Conservation (phyloP, 1,140 invertebrate genomes). For the Drosophila subpulchrella region DNA sequence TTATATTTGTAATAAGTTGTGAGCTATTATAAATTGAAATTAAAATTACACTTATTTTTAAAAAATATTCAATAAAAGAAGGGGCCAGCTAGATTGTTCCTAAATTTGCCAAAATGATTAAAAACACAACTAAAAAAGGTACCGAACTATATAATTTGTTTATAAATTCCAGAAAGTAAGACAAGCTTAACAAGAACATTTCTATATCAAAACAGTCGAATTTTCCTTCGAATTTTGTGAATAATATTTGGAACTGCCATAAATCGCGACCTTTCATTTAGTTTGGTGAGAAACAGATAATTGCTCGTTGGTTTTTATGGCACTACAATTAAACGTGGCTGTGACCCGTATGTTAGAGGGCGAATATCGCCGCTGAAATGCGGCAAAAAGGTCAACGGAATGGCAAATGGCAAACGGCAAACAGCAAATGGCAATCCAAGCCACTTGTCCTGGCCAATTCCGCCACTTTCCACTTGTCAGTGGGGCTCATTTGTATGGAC, state of each 20-base stretch:
- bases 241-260: conserved; percentile 2
- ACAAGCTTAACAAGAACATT: too few species aligned
- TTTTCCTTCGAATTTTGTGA: too few species aligned
- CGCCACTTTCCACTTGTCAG: not conserved
- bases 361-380: conserved; percentile 22
- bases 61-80: too few species aligned
- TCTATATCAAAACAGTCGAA: too few species aligned
- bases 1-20: too few species aligned
- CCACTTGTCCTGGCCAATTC: conserved; percentile 31
- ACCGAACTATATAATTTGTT: too few species aligned
- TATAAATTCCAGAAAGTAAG: too few species aligned
- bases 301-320: conserved; percentile 55
- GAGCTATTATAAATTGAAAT: too few species aligned
- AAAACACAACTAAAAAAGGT: too few species aligned
- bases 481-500: conserved; percentile 63
- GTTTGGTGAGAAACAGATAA: conserved; percentile 35
- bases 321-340: conserved; percentile 49
- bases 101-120: too few species aligned
- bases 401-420: not conserved
- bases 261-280: conserved; percentile 37
- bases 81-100: too few species aligned
- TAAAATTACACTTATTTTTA: too few species aligned
- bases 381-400: conserved; percentile 12
- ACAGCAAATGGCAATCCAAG: conserved; percentile 1
- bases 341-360: conserved; percentile 11